Base-by-base conservation (phyloP, 2,113 vertebrate genomes). In the Scophthalmus maximus region DNA sequence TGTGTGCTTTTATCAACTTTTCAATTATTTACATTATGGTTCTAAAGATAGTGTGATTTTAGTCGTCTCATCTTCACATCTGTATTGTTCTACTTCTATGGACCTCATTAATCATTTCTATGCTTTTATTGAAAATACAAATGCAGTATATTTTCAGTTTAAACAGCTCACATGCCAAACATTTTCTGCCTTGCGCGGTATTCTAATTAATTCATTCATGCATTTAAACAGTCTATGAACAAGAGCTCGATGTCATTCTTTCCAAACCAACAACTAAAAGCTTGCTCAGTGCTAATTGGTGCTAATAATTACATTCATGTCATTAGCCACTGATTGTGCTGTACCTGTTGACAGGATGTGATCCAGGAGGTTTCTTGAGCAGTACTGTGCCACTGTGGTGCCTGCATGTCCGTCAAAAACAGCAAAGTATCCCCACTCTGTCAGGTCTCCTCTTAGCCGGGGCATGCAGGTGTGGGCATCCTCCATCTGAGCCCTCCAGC, bases 371-470 rank as follows among this genome's bases (percentile, higher is more conserved):
- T 95, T 87, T 66, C 49, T 86, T 40, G 94, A 93, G 63, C 94
- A 94, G 67, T 94, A 95, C 65, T 92, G 88, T 1, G 94, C 94
- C 25, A 95, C 95, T 2, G 83, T 93, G 66, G 58, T 79, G 20
- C 94, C 94, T 0, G 94, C 92, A 34, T 95, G 94, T 76, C 95
- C 92, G 56, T 95, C 95, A 49, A 93, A 93, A 29, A 95, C 92
- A 2, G 94, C 93, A 57, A 92, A 95, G 87, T 93, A 95, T 2
- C 88, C 90, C 94, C 94, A 95, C 55, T 86, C 81, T 1, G 55
- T 59, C 78, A 94, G 80, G 10, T 85, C 82, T 4, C 89, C 89
- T 0, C 68, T 83, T 67, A 94, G 69, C 27, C 87, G 75, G 2
- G 91, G 90, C 84, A 89, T 72, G 50, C 92, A 94, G 53, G 91